Evolutionary conservation across 2,888 invertebrate species (phyloP).

Genomic region (Drosophila villosipedis): DNA sequence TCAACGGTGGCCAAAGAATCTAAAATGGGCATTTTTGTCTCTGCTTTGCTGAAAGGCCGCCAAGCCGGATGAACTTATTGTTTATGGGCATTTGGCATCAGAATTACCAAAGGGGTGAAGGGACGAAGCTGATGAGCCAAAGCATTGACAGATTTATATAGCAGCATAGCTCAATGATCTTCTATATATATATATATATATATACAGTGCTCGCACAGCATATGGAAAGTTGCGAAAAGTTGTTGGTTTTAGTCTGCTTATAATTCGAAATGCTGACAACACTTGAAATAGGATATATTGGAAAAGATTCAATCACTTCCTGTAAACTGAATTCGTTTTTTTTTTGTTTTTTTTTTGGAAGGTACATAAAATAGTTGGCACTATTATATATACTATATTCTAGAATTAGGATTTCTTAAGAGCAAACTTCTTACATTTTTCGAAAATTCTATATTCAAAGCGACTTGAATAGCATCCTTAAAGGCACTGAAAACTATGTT

Average conservation of each 20-base stretch:
- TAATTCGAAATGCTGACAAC: not conserved
- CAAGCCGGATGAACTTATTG: constrained; percentile 49
- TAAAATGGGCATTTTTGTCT: constrained; percentile 34
- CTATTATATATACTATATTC: not conserved
- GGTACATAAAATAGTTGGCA: too few relatives aligned
- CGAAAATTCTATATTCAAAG: not conserved
- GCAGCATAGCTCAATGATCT: not conserved
- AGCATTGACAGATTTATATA: constrained; percentile 14
- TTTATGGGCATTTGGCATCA: constrained; percentile 45
- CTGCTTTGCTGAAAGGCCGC: constrained; percentile 43
- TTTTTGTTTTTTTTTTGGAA: too few relatives aligned
- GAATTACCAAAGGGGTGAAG: constrained; percentile 37
- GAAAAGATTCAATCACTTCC: not conserved
- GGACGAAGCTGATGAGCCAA: not conserved
- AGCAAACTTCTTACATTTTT: not conserved
- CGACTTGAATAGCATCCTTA: not conserved
- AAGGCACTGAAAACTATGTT: not conserved
- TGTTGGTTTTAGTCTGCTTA: not conserved
- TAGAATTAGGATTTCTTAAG: not conserved
- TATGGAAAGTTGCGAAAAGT: not conserved
- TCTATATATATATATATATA: not conserved
- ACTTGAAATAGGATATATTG: not conserved
- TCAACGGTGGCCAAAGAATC: constrained; percentile 9
- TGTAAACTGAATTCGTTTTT: not conserved
- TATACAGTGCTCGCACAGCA: too few relatives aligned